phyloP scores from a whole-genome alignment of 2,888 invertebrate genomes.

The Sinohyriopsis cumingii region DNA sequence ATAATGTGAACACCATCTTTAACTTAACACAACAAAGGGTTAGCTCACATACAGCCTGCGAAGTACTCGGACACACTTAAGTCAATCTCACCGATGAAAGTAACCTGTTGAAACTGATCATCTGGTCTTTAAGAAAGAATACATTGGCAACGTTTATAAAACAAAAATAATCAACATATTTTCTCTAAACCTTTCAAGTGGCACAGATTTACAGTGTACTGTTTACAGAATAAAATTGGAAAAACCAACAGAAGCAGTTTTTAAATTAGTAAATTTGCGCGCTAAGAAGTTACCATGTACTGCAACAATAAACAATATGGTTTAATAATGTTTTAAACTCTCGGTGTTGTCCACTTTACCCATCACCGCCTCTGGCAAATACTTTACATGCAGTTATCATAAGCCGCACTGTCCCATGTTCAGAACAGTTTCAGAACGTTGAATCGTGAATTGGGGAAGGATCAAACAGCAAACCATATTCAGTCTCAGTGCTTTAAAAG shows the following conservation, averaged over 20 bases:
- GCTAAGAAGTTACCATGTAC: constrained; percentile 23
- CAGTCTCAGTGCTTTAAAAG: constrained; percentile 6
- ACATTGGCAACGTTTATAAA: not conserved
- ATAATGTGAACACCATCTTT: constrained; percentile 8
- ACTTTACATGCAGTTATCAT: constrained; percentile 16
- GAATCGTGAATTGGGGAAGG: constrained; percentile 7
- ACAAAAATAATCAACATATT: not conserved
- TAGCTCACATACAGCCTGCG: constrained; percentile 24
- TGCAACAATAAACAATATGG: constrained; percentile 17
- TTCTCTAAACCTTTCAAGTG: constrained; percentile 5
- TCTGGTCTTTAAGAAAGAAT: no score
- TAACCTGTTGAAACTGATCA: constrained; percentile 9
- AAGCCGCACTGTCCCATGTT: constrained; percentile 16
- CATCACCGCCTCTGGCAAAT: constrained; percentile 26
- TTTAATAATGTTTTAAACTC: constrained; percentile 2
- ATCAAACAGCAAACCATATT: constrained; percentile 1
- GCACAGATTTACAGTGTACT: constrained; percentile 11
- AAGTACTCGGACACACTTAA: constrained; percentile 24
- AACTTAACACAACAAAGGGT: constrained; percentile 16
- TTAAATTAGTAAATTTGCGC: constrained; percentile 16
- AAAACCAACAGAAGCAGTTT: constrained; percentile 12
- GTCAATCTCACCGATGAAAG: constrained; percentile 18
- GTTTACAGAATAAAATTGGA: constrained; percentile 15
- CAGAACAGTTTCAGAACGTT: constrained; percentile 6
- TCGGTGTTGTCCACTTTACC: constrained; percentile 17